Evolutionary conservation across 2,113 vertebrate species (phyloP).

Genomic region (Hemiprocne comata): DNA sequence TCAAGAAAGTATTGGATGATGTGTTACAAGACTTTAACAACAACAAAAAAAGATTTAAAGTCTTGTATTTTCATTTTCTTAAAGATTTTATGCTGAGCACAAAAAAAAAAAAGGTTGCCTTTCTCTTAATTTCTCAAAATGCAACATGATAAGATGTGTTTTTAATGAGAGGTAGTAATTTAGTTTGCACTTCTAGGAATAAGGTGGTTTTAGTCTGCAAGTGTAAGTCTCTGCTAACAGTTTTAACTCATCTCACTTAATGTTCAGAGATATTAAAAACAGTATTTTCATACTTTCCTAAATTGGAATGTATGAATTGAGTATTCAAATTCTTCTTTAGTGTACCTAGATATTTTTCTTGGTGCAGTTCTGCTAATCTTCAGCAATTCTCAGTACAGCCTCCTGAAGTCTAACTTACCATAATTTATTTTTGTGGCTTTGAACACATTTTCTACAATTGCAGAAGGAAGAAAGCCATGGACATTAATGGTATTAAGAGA

Average conservation of each 20-base stretch:
- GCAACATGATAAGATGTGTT: background rate
- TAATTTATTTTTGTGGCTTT: background rate
- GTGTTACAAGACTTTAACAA: background rate
- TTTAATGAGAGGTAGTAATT: background rate
- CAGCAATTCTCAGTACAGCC: background rate
- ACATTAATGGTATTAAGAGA: background rate
- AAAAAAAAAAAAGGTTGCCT: background rate
- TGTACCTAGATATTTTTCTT: background rate
- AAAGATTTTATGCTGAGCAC: background rate
- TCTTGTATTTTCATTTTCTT: background rate
- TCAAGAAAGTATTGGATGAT: background rate
- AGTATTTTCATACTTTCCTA: background rate
- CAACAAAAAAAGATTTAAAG: background rate
- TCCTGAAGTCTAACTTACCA: background rate
- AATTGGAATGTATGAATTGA: background rate
- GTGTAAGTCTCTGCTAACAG: background rate
- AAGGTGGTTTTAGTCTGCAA: background rate
- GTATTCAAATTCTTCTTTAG: background rate
- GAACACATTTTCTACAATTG: background rate
- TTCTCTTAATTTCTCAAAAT: background rate
- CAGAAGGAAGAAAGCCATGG: background rate
- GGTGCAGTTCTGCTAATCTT: background rate
- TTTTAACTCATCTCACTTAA: background rate
- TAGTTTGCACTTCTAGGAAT: background rate
- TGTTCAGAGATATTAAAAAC: background rate